Base-by-base conservation (phyloP, 2,888 invertebrate genomes). In the Dichetophora obliterata region DNA sequence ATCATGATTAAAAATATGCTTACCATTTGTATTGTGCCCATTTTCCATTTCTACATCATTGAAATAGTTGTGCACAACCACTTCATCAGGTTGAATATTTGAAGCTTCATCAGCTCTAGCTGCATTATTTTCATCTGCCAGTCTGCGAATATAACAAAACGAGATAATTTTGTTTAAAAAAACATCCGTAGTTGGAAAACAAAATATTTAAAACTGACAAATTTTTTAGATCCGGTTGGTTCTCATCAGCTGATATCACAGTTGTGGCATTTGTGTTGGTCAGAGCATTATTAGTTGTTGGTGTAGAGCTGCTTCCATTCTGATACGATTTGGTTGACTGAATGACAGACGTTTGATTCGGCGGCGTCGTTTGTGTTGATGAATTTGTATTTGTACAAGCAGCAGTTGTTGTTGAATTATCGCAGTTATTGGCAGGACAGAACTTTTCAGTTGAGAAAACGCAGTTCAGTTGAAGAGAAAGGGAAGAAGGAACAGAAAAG, bases 291-390 rank as follows among this genome's bases (percentile, higher is more conserved):
- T 75, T 71, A 57, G 77, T 77, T 65, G 50, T 77, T 57, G 69
- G 63, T 74, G 66, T 43, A 76, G 66, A 22, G 59, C 68, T 79
- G 75, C 79, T 81, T 82, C 86, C 88, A 84, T 86, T 88, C 83
- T 89, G 88, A 87, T 88, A 90, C 80, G 88, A 84, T 86, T 90
- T 90, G 79, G 95, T 95, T 88, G 95, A 95, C 88, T 95, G 94
- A 87, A 95, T 95, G 75, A 96, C 96, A 82, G 95, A 95, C 63
- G 95, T 94, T 89, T 93, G 93, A 80, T 91, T 90, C 75, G 91
- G 92, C 75, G 88, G 86, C 83, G 85, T 79, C 34, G 76, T 78
- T 80, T 81, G 80, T 19, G 78, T 79, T 69, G 78, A 79, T 75
- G 80, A 79, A 78, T 78, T 80, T 79, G 77, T 80, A 70, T 54